Conservation (phyloP, 2,113 vertebrate species). For the Amazona vittata region DNA sequence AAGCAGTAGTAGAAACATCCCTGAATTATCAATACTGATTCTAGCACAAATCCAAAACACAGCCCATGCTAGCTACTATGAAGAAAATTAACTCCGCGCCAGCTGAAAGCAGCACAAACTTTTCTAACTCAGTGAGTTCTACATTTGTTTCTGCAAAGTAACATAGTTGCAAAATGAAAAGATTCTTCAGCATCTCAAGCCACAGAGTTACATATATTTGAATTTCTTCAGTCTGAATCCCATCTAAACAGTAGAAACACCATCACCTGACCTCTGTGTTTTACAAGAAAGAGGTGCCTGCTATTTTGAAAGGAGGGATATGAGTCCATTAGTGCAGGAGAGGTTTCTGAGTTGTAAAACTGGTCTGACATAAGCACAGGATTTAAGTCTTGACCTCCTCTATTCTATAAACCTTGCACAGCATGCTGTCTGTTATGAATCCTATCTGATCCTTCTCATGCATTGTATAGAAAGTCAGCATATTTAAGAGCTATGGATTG, state of each 20-base stretch:
- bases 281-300: background rate
- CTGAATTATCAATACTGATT: background rate
- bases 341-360: background rate
- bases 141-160: background rate
- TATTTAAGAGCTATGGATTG: background rate
- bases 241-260: background rate
- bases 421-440: slow-evolving; percentile 2
- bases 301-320: background rate
- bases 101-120: background rate
- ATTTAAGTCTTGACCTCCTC: slow-evolving; percentile 38
- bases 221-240: background rate
- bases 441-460: background rate
- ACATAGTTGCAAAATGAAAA: background rate
- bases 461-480: background rate
- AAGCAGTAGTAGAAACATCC: background rate
- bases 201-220: background rate
- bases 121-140: background rate
- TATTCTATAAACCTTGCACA: slow-evolving; percentile 3
- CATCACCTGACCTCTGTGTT: background rate
- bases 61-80: background rate
- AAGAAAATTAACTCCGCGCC: background rate
- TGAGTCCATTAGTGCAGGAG: background rate
- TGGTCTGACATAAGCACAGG: background rate
- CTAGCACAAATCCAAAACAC: background rate
- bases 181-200: background rate